These are phyloP conservation scores for Alviniconcha marisindica DNA, from an alignment of 1,140 invertebrate genomes.

Conservation along the genomic window DNA sequence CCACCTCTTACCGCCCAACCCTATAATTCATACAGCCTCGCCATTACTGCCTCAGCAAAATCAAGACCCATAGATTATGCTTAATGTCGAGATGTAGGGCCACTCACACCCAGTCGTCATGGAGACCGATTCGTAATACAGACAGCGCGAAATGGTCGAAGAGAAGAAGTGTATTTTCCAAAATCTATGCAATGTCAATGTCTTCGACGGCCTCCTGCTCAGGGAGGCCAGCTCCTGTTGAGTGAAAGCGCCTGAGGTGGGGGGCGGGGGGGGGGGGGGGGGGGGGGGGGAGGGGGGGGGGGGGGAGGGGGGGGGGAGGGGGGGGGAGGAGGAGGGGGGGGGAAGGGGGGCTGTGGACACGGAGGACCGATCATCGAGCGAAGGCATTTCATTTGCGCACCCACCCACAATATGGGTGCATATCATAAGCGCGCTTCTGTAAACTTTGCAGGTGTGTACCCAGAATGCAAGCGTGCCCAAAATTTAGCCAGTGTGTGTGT, in stretches of 20 bases:
- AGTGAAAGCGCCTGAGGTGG: neutral
- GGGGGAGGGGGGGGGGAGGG: neutral
- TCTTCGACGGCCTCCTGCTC: neutral
- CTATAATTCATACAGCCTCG: conserved; percentile 4
- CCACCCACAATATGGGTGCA: too few relatives aligned
- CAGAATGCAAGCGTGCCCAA: too few relatives aligned
- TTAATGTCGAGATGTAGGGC: neutral
- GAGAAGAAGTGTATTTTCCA: neutral
- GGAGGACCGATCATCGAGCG: too few relatives aligned
- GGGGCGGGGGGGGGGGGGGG: neutral
- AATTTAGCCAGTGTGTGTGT: too few relatives aligned
- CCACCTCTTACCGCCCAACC: neutral
- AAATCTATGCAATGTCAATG: conserved; percentile 7
- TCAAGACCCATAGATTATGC: conserved; percentile 12
- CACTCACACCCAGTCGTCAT: neutral
- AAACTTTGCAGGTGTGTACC: too few relatives aligned
- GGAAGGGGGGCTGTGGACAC: too few relatives aligned
- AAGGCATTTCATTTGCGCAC: too few relatives aligned
- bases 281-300: neutral
- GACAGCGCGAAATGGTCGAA: neutral
- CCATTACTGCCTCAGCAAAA: conserved; percentile 11
- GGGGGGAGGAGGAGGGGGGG: too few relatives aligned
- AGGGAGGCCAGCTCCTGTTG: neutral
- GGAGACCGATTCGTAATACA: neutral
- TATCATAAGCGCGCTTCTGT: too few relatives aligned